Conservation (phyloP, 1,140 invertebrate genomes). For the Ceratosolen solmsi region DNA sequence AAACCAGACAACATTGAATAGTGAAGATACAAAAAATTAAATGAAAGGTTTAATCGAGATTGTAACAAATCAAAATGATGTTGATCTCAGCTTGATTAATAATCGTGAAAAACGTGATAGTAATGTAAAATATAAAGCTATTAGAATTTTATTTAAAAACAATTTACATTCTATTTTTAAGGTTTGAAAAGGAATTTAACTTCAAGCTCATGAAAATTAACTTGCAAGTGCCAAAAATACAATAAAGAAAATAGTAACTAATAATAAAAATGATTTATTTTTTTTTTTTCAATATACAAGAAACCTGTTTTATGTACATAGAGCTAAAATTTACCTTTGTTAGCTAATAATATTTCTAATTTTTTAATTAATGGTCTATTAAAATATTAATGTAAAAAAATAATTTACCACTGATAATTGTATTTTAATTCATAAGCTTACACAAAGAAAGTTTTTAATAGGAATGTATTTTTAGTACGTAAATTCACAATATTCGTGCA, state of each 20-base stretch:
- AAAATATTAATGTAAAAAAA: not conserved
- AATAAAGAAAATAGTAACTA: conserved; percentile 18
- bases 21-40: not conserved
- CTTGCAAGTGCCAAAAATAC: not conserved
- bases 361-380: not conserved
- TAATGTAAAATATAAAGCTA: not conserved
- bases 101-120: not conserved
- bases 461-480: not conserved
- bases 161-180: not conserved
- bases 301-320: conserved; percentile 43
- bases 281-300: not conserved
- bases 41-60: not conserved
- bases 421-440: not conserved
- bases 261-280: conserved; percentile 20
- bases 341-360: conserved; percentile 8
- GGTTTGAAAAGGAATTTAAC: conserved; percentile 15
- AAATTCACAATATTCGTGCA: conserved; percentile 1
- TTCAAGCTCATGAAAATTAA: too few species aligned
- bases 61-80: not conserved
- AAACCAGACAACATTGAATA: too few species aligned
- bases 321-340: not conserved
- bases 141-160: not conserved
- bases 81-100: not conserved
- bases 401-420: not conserved
- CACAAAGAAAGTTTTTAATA: conserved; percentile 4